These are phyloP conservation scores for Empidonax alnorum DNA, from an alignment of 2,113 vertebrate species.

Conservation along the genomic window DNA sequence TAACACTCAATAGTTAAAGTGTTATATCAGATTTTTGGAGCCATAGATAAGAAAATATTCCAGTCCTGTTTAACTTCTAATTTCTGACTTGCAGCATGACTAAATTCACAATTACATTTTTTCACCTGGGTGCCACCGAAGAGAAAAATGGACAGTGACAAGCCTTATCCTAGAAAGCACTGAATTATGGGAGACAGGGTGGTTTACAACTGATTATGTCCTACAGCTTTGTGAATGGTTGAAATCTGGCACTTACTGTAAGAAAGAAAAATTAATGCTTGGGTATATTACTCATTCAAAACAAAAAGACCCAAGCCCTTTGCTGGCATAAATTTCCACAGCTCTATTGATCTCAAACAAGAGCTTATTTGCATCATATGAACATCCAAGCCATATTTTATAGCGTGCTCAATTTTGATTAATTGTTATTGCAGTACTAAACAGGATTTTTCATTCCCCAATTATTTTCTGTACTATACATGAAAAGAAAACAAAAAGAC, in stretches of 20 bases:
- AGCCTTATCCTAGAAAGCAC: background rate
- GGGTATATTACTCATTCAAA: conserved; percentile 12
- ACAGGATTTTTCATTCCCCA: background rate
- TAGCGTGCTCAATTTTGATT: conserved; percentile 11
- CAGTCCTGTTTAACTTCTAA: background rate
- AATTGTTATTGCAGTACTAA: conserved; percentile 15
- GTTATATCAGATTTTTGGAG: background rate
- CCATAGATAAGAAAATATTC: background rate
- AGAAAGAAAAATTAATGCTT: conserved; percentile 17
- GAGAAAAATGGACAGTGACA: background rate
- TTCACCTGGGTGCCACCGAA: background rate
- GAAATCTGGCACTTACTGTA: background rate
- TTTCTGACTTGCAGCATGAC: background rate
- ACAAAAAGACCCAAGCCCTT: conserved; percentile 14
- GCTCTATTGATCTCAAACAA: conserved; percentile 45
- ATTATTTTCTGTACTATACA: background rate
- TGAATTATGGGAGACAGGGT: background rate
- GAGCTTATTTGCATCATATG: conserved; percentile 13
- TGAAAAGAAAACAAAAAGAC: background rate
- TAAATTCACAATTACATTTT: background rate
- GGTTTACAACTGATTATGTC: background rate
- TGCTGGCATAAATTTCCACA: background rate
- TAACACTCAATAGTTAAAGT: background rate
- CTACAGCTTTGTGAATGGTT: background rate
- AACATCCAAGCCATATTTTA: conserved; percentile 36